phyloP scores from a whole-genome alignment of 2,113 vertebrate species.

The Dermatemys mawii region DNA sequence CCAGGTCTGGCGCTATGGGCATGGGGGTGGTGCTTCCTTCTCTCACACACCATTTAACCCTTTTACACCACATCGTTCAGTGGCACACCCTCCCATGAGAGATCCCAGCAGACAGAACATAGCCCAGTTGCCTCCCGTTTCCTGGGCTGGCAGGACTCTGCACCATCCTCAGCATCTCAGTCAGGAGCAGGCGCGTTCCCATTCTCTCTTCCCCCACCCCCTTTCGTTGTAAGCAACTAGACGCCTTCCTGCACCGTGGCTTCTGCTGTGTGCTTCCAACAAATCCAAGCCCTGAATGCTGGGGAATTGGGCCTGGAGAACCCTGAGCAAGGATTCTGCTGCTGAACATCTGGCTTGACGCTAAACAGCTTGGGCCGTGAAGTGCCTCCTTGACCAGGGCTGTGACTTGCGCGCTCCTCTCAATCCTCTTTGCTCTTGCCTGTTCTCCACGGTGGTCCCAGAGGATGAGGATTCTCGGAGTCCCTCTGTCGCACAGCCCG shows the following conservation, averaged over 20 bases:
- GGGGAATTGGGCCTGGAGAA: background rate
- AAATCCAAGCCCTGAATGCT: accelerated
- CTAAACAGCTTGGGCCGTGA: background rate
- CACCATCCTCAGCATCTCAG: too few relatives aligned
- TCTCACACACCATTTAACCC: background rate
- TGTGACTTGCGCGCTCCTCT: background rate
- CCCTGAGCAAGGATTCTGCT: background rate
- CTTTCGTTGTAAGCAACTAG: background rate
- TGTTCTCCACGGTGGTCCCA: background rate
- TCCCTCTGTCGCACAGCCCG: background rate
- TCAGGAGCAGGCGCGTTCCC: background rate
- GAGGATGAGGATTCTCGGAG: too few relatives aligned
- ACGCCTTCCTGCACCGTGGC: background rate
- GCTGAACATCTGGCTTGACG: background rate
- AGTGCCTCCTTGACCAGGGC: background rate
- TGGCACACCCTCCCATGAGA: background rate
- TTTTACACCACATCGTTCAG: background rate
- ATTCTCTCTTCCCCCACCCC: background rate
- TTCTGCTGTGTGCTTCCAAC: background rate
- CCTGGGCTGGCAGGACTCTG: background rate
- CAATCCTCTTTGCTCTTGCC: background rate
- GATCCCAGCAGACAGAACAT: background rate
- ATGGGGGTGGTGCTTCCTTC: background rate
- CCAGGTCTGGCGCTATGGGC: background rate
- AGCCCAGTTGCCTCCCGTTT: background rate